Base-by-base conservation (phyloP, 2,888 invertebrate species). In the Tromatobia lineatoria region DNA sequence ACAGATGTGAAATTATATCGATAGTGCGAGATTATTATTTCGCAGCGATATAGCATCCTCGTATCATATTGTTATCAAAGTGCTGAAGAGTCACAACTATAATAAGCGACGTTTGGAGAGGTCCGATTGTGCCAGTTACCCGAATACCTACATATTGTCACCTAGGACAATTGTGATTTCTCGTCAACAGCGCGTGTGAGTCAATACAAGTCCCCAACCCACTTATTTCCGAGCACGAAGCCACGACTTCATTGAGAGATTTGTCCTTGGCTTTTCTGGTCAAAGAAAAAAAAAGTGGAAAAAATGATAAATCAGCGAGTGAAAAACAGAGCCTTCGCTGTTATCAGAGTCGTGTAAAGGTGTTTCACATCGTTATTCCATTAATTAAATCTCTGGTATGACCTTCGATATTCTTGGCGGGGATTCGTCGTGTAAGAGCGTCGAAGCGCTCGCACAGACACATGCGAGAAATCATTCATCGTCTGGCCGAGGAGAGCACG, bases 91-190 rank as follows among this genome's bases (percentile, higher is more conserved):
- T 13, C 10, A 18, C 29, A 4, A 29, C 25, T 20, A 70, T 23
- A 38, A 42, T 18, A 57, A 1, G 13, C 57, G 23, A 42, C 34
- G 38, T 61, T 61, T n/a, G 15, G 6, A 10, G n/a, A 61, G 61
- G 61, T 71, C 18, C 50, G 29, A 50, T 11, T 80, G 83, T 80
- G 52, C 83, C 74, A 77, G 61, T 84, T 84, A 84, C 80, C 84
- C 80, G 74, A 78, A 80, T 84, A 84, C 84, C 78, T 57, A 78
- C 70, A 78, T 83, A 83, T 78, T 69, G 73, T 67, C 80, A 34
- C 66, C 45, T 52, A 66, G n/a, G 83, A 76, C 77, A 70, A 79
- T n/a, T 59, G 76, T 76, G 64, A 80, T 71, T 83, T 76, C 76
- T 67, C 83, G 50, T 50, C 70, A 45, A 76, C 47, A 13, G 20